Evolutionary conservation across 2,113 vertebrate genomes (phyloP), one percentile per base, ranked within the genome.

Genomic region (Hippocampus comes): DNA sequence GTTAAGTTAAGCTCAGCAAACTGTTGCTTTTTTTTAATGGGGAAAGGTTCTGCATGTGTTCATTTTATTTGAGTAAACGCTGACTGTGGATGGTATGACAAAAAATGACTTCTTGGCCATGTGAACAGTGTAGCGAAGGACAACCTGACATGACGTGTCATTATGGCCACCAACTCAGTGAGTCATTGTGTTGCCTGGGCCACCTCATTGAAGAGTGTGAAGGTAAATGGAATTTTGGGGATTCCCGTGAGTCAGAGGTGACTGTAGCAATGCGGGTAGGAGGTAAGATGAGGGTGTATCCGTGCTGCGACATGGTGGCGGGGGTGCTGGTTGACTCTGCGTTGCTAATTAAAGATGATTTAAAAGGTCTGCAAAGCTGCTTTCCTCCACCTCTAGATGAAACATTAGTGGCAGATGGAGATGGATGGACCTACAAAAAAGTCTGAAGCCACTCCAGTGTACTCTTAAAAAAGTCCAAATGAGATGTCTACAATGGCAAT

Each of bases 191-290:
- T 34, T 34, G 30, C 30, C 30, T 34, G 30, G 30, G 4, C 30
- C 11, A 14, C 43, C 43, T 46, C 10, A 43, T 11, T 46, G 43
- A 46, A 46, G 43, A 10, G 10, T 14, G 43, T 46, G 43, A 46
- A 11, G 9, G 43, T 46, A 46, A 46, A 12, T 46, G 67, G 72
- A 71, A 74, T 73, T 53, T 68, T 70, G 74, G 42, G 59, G 72
- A 38, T 68, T 72, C 75, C 73, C 77, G 78, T 66, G 78, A 81
- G 56, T 84, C 84, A 78, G 78, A 76, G 71, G 68, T 67, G 53
- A 11, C 11, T 11, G 7, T n/a, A n/a, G 53, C 53, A 55, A 55
- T 23, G 9, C 18, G 1, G 9, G 21, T 21, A 55, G 21, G 9
- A 55, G 53, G 53, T 1, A 2, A 55, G 53, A 18, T 65, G 23